Percentiles rank a stretch among this genome's conserved stretches.
phyloP scores from a whole-genome alignment of 2,113 vertebrate genomes.

The Seriola quinqueradiata region DNA sequence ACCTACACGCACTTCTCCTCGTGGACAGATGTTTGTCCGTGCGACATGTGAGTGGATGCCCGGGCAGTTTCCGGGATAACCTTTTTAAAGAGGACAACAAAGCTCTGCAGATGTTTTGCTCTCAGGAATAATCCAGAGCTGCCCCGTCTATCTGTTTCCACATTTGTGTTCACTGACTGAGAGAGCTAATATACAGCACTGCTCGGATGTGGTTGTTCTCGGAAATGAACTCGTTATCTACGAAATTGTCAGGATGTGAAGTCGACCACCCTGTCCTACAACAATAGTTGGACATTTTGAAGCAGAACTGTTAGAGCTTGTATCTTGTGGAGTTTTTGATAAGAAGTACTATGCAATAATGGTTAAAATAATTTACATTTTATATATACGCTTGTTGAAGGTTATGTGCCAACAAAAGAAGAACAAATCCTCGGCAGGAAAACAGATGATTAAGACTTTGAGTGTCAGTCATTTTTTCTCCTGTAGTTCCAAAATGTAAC shows the following conservation, averaged over 20 bases:
- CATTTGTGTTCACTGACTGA: neutral
- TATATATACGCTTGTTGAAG: too few species aligned
- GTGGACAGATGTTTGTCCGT: conserved; percentile 48
- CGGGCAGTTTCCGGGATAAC: conserved; percentile 9
- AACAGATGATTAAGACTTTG: neutral
- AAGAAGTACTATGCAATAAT: too few species aligned
- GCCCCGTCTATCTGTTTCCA: neutral
- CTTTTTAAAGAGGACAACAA: conserved; percentile 24
- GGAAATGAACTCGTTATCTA: too few species aligned
- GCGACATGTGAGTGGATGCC: neutral
- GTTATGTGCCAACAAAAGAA: too few species aligned
- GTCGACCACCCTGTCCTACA: neutral
- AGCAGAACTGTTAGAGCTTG: neutral
- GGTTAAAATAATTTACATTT: too few species aligned
- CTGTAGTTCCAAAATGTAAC: neutral
- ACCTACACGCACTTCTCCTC: neutral
- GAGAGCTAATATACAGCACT: neutral
- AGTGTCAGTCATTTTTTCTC: neutral
- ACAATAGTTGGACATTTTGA: neutral
- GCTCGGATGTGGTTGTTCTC: too few species aligned
- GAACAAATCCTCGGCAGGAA: too few species aligned
- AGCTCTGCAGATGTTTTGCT: conserved; percentile 46
- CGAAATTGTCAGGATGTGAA: neutral
- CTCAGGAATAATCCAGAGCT: conserved; percentile 34
- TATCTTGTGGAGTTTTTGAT: too few species aligned